phyloP scores from a whole-genome alignment of 2,888 invertebrate genomes.

The Lycophotia porphyrea region DNA sequence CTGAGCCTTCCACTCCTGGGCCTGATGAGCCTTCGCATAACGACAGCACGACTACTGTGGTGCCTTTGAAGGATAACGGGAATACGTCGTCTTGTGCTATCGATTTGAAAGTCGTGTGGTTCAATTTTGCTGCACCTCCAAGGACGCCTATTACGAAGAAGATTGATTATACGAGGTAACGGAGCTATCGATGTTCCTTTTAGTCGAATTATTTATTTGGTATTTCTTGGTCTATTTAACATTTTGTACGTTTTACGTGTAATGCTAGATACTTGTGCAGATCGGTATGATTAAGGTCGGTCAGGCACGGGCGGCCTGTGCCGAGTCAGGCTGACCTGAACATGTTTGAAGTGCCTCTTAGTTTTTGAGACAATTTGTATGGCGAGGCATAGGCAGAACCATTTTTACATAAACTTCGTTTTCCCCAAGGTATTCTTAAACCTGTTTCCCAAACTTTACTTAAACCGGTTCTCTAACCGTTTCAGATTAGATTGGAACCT shows the following conservation, averaged over 20 bases:
- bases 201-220: not conserved
- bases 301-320: not conserved
- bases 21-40: conserved; percentile 83
- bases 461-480: not conserved
- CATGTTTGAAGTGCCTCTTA: not conserved
- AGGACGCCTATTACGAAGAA: conserved; percentile 97
- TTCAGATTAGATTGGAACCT: conserved; percentile 98
- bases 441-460: not conserved
- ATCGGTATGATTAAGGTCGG: not conserved
- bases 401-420: not conserved
- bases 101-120: conserved; percentile 97
- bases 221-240: not conserved
- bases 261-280: not conserved
- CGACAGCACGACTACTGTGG: conserved; percentile 82
- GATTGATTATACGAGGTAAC: conserved; percentile 97
- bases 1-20: conserved; percentile 81
- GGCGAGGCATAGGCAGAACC: not conserved
- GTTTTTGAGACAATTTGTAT: not conserved
- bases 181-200: not conserved
- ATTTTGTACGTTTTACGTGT: not conserved
- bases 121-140: conserved; percentile 99
- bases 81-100: conserved; percentile 96
- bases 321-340: not conserved
- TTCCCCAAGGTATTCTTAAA: not conserved
- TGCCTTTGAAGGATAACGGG: conserved; percentile 91